A percentile compares a stretch with the other conserved stretches of the same genome.
Evolutionary conservation across 2,888 invertebrate species (phyloP).

Genomic region (Caenorhabditis zanzibari): DNA sequence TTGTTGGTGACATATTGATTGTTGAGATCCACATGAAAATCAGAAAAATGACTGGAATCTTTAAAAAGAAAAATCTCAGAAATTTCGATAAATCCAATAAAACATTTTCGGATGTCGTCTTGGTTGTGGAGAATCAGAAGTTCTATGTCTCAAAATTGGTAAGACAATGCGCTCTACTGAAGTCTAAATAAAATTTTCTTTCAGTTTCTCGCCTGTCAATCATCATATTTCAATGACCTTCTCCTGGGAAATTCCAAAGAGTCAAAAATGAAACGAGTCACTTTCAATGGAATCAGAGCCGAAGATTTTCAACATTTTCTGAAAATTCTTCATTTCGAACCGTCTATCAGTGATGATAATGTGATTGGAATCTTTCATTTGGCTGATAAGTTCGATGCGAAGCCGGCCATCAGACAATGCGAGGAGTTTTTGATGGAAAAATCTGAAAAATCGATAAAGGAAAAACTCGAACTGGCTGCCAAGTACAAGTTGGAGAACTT

Average conservation of each 20-base stretch:
- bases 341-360: neutral
- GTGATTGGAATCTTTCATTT: slow-evolving; percentile 4
- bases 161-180: neutral
- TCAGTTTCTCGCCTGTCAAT: slow-evolving; percentile 22
- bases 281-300: neutral
- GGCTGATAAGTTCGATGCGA: slow-evolving; percentile 3
- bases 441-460: no score
- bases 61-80: neutral
- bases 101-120: neutral
- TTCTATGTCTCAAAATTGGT: slow-evolving; percentile 1
- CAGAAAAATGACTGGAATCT: neutral
- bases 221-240: slow-evolving; percentile 11
- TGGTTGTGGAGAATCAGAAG: neutral
- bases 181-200: neutral
- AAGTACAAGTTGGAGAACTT: no score
- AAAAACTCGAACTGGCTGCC: no score
- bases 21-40: neutral
- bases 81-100: neutral
- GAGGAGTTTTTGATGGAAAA: no score
- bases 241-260: slow-evolving; percentile 6
- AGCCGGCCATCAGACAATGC: neutral
- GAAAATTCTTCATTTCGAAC: neutral
- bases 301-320: slow-evolving; percentile 6
- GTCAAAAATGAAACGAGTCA: neutral
- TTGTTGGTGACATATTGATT: neutral